Evolutionary conservation across 2,113 vertebrate genomes (phyloP), one percentile per base, ranked within the genome.

Genomic region (Microtus richardsoni): DNA sequence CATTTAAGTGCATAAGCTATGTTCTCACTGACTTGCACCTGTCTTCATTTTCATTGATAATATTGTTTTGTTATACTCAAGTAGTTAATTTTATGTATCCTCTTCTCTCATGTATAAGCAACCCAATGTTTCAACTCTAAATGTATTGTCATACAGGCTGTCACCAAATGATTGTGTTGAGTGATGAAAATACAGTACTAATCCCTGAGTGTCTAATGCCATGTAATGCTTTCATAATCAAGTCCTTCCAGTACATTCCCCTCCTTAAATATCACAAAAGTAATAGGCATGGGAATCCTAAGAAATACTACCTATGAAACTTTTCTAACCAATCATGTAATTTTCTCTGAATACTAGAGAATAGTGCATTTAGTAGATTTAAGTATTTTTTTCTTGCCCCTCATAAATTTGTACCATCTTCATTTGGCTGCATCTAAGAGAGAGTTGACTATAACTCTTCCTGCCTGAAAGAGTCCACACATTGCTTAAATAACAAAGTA

Each of bases 181-280:
- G 77, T 66, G 58, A 74, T 80, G 91, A 95, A 93, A 78, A 90
- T 83, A 89, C n/a, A 70, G 24, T 74, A 71, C 47, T 83, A 95
- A 92, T 96, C 93, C 91, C 95, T 97, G 93, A 95, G 93, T 74
- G 62, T 86, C 95, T 85, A 86, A 88, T 33, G 36, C 80, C 66
- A 71, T 80, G 73, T 47, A 93, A 47, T 91, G 41, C 41, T 91
- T 92, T 94, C 71, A 82, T 86, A 97, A 82, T 75, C 49, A 86
- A 24, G 26, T 94, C 88, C n/a, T 92, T 87, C 68, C 22, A 91
- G 58, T 86, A 91, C 9, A 80, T 91, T 71, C 66, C 19, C 60
- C 21, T 91, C n/a, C 84, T 90, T 88, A 47, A 90, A 54, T 64
- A 92, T 83, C 71, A 54, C 62, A 96, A 88, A 64, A 86, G 30